Base-by-base conservation (phyloP, 2,888 invertebrate species). In the Phrixothrix hirtus region DNA sequence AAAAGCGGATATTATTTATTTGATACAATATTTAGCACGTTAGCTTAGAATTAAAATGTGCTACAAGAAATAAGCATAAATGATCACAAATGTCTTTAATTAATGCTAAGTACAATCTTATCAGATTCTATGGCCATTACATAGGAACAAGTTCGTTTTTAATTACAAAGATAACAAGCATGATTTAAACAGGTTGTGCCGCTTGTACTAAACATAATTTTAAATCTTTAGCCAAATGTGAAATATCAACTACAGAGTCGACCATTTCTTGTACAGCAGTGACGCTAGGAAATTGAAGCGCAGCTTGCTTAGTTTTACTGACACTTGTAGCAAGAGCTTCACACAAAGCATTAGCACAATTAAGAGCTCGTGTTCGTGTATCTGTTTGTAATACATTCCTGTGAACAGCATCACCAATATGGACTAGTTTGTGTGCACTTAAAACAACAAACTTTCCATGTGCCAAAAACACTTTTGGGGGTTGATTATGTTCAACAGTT, bases 361-460 rank as follows among this genome's bases (percentile, higher is more conserved):
- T 83, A 36, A 89, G 75, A 27, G 90, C 84, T 68, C 86, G 82
- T 36, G 86, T 83, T 67, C 88, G 85, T 35, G 92, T 77, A 57
- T 88, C 87, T 45, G 83, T 81, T 66, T 88, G 85, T 16, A 84
- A 81, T 31, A 94, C 83, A 74, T 93, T 93, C 65, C 92, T 85
- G 73, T 94, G 88, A 16, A 96, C 89, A 37, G 91, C 93, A 77
- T 97, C 96, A 39, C 95, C 95, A 55, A 95, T 95, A 71, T 92
- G 90, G 12, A 97, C 92, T 68, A 97, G 81, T 73, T 95, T 88
- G 71, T 96, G 95, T 15, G 95, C 95, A 72, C 92, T 92, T 37
- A 97, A 81, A 25, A 96, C 92, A 6, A 97, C 94, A 75, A 94
- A 94, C 75, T 96, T 96, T 42, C 93, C 92, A 72, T 95, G 92